These are phyloP conservation scores for Heliconius nattereri DNA, from an alignment of 1,140 invertebrate genomes.

Conservation along the genomic window DNA sequence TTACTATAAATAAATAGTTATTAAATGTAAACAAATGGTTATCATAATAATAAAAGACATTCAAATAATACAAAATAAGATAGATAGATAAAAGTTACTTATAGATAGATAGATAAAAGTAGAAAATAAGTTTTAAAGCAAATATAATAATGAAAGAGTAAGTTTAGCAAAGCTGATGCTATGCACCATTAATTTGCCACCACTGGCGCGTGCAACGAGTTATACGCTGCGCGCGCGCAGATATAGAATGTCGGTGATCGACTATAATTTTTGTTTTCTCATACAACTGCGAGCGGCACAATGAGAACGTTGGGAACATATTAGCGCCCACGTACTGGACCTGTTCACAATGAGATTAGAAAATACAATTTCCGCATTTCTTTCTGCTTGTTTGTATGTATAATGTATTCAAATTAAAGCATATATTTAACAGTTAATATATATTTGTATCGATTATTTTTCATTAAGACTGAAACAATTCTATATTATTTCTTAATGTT, in stretches of 20 bases:
- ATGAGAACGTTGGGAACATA: constrained; percentile 43
- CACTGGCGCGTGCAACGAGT: constrained; percentile 76
- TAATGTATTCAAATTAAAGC: too few relatives aligned
- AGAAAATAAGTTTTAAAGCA: not conserved
- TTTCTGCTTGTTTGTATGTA: not conserved
- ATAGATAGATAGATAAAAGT: too few relatives aligned
- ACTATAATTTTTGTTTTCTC: constrained; percentile 79
- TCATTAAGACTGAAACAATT: too few relatives aligned
- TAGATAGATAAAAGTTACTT: too few relatives aligned
- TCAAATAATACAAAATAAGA: too few relatives aligned
- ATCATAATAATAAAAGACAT: too few relatives aligned
- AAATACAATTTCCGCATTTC: constrained; percentile 12
- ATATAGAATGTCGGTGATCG: constrained; percentile 79
- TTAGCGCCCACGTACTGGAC: constrained; percentile 29
- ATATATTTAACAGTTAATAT: too few relatives aligned
- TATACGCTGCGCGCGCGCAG: constrained; percentile 66
- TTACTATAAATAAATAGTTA: not conserved
- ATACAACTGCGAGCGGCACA: constrained; percentile 52
- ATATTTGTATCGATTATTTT: not conserved
- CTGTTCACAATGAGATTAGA: constrained; percentile 24
- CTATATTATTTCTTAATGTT: too few relatives aligned
- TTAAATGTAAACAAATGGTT: too few relatives aligned
- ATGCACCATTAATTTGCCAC: constrained; percentile 61
- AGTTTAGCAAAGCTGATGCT: constrained; percentile 37
- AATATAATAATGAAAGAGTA: constrained; percentile 20